Evolutionary conservation across 2,888 invertebrate genomes (phyloP).

Genomic region (Drosophila ochracea): DNA sequence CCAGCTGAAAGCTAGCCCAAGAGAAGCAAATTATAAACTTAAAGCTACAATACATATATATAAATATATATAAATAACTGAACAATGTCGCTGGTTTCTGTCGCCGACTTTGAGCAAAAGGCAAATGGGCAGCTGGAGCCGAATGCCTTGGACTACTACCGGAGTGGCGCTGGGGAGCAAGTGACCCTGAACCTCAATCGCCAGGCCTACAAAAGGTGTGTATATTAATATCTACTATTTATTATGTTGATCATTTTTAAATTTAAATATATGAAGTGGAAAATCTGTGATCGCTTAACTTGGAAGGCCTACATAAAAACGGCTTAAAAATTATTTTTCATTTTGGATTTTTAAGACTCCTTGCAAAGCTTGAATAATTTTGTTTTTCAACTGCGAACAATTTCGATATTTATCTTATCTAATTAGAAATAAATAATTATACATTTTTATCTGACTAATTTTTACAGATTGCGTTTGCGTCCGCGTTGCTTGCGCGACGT

Average conservation of each 20-base stretch:
- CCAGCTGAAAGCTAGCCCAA: background rate
- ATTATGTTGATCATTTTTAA: background rate
- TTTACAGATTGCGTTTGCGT: conserved; percentile 89
- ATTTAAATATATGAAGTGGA: background rate
- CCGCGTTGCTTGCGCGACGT: conserved; percentile 93
- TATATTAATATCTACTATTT: background rate
- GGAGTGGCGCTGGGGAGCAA: conserved; percentile 93
- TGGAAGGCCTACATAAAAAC: background rate
- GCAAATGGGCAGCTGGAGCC: conserved; percentile 89
- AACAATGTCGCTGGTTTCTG: conserved; percentile 87
- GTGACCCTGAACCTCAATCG: conserved; percentile 90
- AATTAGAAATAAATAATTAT: too few species aligned
- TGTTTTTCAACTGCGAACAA: too few species aligned
- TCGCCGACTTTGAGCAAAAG: conserved; percentile 91
- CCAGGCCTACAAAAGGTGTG: conserved; percentile 89
- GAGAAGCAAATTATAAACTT: background rate
- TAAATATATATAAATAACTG: background rate
- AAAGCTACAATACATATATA: background rate
- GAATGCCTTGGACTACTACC: conserved; percentile 92
- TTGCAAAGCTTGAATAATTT: too few species aligned
- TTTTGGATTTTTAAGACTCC: too few species aligned
- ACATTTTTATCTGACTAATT: background rate
- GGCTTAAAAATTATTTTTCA: too few species aligned
- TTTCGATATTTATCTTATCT: too few species aligned
- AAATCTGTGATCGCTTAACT: background rate